These are phyloP conservation scores for Hymenopus coronatus DNA, from an alignment of 2,888 invertebrate genomes.

Conservation along the genomic window DNA sequence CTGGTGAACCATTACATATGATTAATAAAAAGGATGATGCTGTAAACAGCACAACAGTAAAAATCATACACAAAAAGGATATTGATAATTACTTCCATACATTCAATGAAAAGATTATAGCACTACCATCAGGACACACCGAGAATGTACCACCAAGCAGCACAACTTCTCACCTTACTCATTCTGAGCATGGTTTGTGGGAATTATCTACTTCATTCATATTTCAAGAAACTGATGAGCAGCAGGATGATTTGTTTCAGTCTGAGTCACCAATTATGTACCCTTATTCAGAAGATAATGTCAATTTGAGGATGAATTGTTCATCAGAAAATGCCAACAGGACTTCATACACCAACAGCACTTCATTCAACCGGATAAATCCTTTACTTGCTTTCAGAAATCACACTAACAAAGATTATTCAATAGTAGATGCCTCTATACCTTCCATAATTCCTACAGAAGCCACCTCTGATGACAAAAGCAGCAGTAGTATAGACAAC, in stretches of 20 bases:
- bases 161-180: not conserved
- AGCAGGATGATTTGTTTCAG: not conserved
- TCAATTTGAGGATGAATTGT: not conserved
- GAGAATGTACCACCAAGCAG: not conserved
- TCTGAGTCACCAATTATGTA: not conserved
- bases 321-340: not conserved
- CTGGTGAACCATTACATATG: not conserved
- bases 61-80: not conserved
- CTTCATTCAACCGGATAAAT: not conserved
- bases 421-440: not conserved
- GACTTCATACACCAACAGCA: not conserved
- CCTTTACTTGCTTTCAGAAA: not conserved
- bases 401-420: not conserved
- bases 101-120: not conserved
- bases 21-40: not conserved
- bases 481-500: not conserved
- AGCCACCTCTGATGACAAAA: not conserved
- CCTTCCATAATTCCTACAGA: not conserved
- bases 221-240: not conserved
- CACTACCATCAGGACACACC: not conserved
- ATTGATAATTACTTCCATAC: not conserved
- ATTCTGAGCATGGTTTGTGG: too few species aligned
- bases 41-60: not conserved
- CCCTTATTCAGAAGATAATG: not conserved
- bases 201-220: not conserved